Evolutionary conservation across 2,113 vertebrate species (phyloP).

Genomic region (Odobenus rosmarus): DNA sequence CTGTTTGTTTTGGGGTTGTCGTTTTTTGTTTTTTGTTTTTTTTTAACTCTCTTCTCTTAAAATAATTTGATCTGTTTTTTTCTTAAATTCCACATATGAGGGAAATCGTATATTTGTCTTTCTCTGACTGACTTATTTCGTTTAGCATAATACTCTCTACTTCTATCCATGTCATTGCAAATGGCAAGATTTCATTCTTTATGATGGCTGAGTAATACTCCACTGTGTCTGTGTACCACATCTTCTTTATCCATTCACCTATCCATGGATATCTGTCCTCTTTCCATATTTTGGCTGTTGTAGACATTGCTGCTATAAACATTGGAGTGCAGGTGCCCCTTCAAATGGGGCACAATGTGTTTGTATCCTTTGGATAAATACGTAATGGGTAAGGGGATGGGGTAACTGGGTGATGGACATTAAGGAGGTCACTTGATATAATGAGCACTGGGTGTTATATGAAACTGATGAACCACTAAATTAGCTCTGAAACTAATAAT

Average conservation of each 20-base stretch:
- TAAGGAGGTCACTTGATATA: not conserved
- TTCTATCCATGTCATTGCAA: not conserved
- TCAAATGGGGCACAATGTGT: not conserved
- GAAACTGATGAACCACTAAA: not conserved
- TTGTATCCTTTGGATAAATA: not conserved
- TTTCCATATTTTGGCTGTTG: not conserved
- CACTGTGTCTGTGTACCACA: not conserved
- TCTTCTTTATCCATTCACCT: not conserved
- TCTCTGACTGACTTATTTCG: not conserved
- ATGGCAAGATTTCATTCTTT: not conserved
- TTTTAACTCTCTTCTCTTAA: not conserved
- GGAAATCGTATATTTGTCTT: not conserved
- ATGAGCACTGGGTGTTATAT: not conserved
- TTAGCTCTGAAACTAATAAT: not conserved
- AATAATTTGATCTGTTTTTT: not conserved
- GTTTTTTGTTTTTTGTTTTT: not conserved
- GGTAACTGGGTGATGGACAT: not conserved
- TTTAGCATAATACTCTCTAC: not conserved
- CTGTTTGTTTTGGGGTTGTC: accelerated
- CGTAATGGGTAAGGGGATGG: not conserved
- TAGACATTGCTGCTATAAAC: not conserved
- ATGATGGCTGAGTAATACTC: not conserved
- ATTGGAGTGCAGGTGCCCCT: not conserved
- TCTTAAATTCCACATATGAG: not conserved
- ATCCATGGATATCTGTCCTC: not conserved